Conservation (phyloP, 2,797 vertebrate species). For the Peromyscus melanophrys region DNA sequence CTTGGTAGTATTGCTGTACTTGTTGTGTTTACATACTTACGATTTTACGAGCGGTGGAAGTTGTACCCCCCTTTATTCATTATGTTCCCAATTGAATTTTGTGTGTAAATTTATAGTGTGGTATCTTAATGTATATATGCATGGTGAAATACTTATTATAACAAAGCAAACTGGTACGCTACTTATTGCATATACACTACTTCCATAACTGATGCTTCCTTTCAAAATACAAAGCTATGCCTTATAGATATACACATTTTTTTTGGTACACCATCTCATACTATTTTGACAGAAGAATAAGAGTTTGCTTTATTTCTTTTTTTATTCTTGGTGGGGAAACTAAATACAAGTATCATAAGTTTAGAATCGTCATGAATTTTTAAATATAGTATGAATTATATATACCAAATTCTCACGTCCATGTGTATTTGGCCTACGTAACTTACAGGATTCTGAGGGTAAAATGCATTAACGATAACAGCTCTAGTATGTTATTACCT, state of each 20-base stretch:
- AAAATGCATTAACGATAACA: background rate
- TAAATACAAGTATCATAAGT: background rate
- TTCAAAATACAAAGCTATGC: constrained; percentile 37
- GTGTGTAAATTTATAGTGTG: background rate
- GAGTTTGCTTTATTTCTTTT: background rate
- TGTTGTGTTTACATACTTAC: background rate
- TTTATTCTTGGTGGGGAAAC: constrained; percentile 51
- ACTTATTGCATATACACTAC: background rate
- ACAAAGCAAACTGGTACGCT: background rate
- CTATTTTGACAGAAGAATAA: background rate
- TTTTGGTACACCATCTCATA: background rate
- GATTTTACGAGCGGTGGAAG: constrained; percentile 24
- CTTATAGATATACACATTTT: background rate
- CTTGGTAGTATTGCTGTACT: background rate
- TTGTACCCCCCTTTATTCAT: background rate
- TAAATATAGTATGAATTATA: constrained; percentile 47
- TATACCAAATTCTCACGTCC: constrained; percentile 10
- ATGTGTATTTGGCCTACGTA: background rate
- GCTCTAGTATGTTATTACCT: background rate
- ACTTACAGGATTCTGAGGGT: background rate
- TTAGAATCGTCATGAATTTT: constrained; percentile 41
- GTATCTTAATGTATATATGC: background rate
- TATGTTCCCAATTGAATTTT: background rate
- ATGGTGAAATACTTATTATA: background rate
- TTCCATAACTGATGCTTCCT: background rate